These are phyloP conservation scores for Lacerta agilis DNA, from an alignment of 2,797 vertebrate species.

Conservation along the genomic window DNA sequence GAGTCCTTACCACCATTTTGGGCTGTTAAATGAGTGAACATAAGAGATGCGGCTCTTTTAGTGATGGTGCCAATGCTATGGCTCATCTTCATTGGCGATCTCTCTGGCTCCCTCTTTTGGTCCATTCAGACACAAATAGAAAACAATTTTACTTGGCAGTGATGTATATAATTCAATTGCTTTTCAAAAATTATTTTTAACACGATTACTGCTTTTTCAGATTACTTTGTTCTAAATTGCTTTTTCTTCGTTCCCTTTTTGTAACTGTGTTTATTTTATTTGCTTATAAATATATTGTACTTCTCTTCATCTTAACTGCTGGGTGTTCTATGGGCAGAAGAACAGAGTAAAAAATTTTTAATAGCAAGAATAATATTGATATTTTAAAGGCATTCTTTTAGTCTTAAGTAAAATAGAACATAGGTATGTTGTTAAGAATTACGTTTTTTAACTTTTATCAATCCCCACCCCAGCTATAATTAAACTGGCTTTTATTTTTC, in stretches of 20 bases:
- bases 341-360: neutral
- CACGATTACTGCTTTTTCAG: too few relatives aligned
- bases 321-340: neutral
- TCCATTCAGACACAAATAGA: neutral
- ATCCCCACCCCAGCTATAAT: neutral
- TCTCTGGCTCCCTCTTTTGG: neutral
- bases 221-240: neutral
- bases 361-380: neutral
- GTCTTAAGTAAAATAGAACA: neutral
- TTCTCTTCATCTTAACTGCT: neutral
- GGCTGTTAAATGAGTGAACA: neutral
- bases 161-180: neutral
- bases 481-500: conserved; percentile 9
- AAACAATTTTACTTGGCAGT: neutral
- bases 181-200: neutral
- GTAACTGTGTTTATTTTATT: neutral
- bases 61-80: neutral
- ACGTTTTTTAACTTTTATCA: neutral
- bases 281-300: neutral
- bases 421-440: neutral
- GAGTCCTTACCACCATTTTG: neutral
- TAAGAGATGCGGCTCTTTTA: neutral
- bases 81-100: neutral
- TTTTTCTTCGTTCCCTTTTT: too few relatives aligned
- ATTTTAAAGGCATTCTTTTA: neutral